These are phyloP conservation scores for Brachynemurus nebulosus DNA, from an alignment of 2,888 invertebrate genomes.

Conservation along the genomic window DNA sequence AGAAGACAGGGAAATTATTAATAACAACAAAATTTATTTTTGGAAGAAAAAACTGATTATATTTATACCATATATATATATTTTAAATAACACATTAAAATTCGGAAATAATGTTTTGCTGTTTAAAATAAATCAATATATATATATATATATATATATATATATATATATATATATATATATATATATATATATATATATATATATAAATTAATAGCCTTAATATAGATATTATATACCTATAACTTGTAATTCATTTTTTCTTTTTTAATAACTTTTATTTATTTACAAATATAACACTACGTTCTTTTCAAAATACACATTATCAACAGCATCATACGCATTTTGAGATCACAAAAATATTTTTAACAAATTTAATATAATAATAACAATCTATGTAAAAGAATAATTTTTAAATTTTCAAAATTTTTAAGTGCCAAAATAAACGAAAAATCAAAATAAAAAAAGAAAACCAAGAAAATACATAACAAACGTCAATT, in stretches of 20 bases:
- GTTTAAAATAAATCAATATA: constrained; percentile 10
- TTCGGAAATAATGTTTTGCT: constrained; percentile 27
- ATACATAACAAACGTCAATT: constrained; percentile 5
- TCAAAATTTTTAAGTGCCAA: neutral
- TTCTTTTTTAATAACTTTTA: neutral
- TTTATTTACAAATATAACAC: constrained; percentile 1
- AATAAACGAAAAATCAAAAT: neutral
- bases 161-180: no score
- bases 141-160: neutral
- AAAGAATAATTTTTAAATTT: neutral
- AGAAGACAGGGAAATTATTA: no score
- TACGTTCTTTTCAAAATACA: constrained; percentile 8
- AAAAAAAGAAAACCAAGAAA: constrained; percentile 5
- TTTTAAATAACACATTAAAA: constrained; percentile 34
- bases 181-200: no score
- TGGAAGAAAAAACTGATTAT: neutral
- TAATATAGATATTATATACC: constrained; percentile 9
- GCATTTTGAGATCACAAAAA: constrained; percentile 36
- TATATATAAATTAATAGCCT: constrained; percentile 4
- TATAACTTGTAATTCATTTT: constrained; percentile 8
- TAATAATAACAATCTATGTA: constrained; percentile 10
- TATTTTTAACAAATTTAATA: constrained; percentile 29
- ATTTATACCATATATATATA: constrained; percentile 21
- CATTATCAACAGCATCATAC: constrained; percentile 29
- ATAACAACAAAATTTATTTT: no score